A percentile compares a stretch with the other conserved stretches of the same genome.
phyloP scores from a whole-genome alignment of 1,140 invertebrate genomes.

The Hylyphantes graminicola region DNA sequence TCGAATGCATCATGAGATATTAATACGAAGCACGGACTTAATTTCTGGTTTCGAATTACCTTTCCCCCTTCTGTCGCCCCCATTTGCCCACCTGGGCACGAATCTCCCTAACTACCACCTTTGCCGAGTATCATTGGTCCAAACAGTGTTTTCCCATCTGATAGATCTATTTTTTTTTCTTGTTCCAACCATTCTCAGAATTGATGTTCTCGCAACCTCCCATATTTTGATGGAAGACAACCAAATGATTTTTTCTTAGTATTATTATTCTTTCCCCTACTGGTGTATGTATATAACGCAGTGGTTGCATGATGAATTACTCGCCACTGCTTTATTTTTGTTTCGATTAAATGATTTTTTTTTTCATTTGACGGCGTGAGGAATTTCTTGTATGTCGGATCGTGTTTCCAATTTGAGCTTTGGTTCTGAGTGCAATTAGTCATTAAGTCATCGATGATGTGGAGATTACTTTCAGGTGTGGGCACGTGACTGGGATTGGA shows the following conservation, averaged over 20 bases:
- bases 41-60: conserved; percentile 58
- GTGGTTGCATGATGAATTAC: conserved; percentile 33
- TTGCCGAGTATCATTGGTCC: conserved; percentile 48
- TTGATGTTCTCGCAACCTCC: conserved; percentile 51
- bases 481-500: too few species aligned
- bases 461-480: too few species aligned
- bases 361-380: conserved; percentile 15
- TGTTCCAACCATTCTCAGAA: too few species aligned
- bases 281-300: conserved; percentile 3
- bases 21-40: conserved; percentile 43
- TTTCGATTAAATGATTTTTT: not conserved
- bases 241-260: too few species aligned
- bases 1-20: conserved; percentile 24
- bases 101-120: conserved; percentile 47
- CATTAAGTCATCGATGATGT: conserved; percentile 54
- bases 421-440: conserved; percentile 55
- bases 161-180: conserved; percentile 49
- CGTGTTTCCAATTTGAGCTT: conserved; percentile 59
- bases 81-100: conserved; percentile 50
- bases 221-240: conserved; percentile 30
- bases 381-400: conserved; percentile 33
- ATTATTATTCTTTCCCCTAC: conserved; percentile 19
- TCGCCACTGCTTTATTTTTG: conserved; percentile 25
- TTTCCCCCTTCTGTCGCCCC: conserved; percentile 1
- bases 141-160: conserved; percentile 42